These are phyloP conservation scores for Micromussa lordhowensis DNA, from an alignment of 92 coral and sea anemone species.

Conservation along the genomic window DNA sequence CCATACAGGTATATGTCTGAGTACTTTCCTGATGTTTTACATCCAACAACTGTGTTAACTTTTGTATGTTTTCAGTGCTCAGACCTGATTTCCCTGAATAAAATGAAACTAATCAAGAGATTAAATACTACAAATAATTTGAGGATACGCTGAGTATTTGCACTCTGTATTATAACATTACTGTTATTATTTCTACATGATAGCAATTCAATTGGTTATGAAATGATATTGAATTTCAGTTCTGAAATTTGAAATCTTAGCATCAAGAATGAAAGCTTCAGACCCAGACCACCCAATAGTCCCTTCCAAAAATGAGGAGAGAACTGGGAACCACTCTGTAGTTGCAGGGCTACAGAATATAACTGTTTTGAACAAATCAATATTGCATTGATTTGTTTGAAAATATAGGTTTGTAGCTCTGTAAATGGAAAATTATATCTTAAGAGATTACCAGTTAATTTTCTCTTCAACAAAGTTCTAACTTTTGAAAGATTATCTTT, in stretches of 20 bases:
- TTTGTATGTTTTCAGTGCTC: too few species aligned
- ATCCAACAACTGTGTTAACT: too few species aligned
- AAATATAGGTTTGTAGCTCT: not conserved
- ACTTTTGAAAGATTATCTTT: too few species aligned
- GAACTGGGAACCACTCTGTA: not conserved
- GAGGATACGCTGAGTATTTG: too few species aligned
- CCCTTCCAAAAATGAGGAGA: conserved; percentile 12
- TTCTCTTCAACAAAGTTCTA: not conserved
- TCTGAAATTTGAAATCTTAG: conserved; percentile 25
- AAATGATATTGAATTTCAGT: not conserved
- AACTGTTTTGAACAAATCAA: not conserved
- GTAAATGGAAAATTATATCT: not conserved
- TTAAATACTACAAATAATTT: too few species aligned
- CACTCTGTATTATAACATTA: not conserved
- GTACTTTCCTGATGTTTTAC: too few species aligned
- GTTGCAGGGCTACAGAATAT: not conserved
- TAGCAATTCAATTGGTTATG: too few species aligned
- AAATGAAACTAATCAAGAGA: too few species aligned
- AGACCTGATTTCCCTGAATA: too few species aligned
- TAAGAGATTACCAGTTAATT: not conserved
- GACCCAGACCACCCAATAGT: conserved; percentile 10
- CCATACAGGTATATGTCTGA: not conserved
- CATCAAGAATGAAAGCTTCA: conserved; percentile 27
- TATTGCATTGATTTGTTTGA: not conserved
- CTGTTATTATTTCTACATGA: not conserved